Evolutionary conservation across 2,113 vertebrate species (phyloP), one percentile per base, ranked within the genome.

Genomic region (Cochlearius cochlearius): DNA sequence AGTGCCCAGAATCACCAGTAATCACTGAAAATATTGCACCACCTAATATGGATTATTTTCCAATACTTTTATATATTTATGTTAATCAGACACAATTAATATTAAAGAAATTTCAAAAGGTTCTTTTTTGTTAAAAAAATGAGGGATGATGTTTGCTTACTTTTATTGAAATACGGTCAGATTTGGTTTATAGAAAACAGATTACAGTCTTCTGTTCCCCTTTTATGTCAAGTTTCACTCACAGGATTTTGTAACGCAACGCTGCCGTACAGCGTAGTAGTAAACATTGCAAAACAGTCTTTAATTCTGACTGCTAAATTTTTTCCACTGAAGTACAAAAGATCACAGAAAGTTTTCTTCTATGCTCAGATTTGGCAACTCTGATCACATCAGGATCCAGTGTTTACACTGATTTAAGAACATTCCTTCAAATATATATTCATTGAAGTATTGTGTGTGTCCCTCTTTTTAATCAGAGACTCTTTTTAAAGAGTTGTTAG

Each of bases 201-300:
- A 60, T 90, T n/a, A 53, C 14, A 86, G 66, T 86, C 66, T 79
- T 94, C 78, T 92, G 86, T 92, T 85, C 58, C 47, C 88, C 91
- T 86, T 82, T 86, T 38, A 11, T 19, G 62, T 72, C 66, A 78
- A 30, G 30, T 86, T 88, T 82, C 47, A 41, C 38, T 90, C 22
- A 7, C 36, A 45, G 66, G 23, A 12, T 81, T 75, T 86, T 63
- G 19, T 67, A 43, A 14, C n/a, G 10, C 50, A 71, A 22, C 2
- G 0, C 29, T 81, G 45, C 64, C 47, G 6, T 36, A n/a, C 25
- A 71, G 29, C 2, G 0, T 15, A 47, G 38, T 38, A 29, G 39
- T 66, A 77, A 47, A 85, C 41, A 71, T 15, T 75, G 53, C 66
- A 86, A 13, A 79, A 2, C 41, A 26, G 0, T 47, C 39, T 56